A percentile compares a stretch with the other conserved stretches of the same genome.
These are phyloP conservation scores for Gymnobelideus leadbeateri DNA, from an alignment of 2,113 vertebrate genomes.

Conservation along the genomic window DNA sequence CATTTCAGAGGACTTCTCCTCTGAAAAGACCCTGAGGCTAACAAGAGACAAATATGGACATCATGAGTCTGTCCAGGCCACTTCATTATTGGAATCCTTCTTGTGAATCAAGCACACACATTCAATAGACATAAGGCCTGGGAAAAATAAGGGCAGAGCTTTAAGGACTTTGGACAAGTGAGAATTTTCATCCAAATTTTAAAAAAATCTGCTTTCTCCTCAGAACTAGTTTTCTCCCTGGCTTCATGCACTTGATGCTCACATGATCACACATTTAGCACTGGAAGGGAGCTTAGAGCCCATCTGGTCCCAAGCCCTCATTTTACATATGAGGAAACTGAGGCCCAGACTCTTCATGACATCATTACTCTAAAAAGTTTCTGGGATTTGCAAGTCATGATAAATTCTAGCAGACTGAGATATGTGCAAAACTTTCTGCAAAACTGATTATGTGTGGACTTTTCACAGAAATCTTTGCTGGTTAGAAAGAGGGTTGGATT, in stretches of 20 bases:
- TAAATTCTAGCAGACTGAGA: not conserved
- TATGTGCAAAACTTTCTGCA: not conserved
- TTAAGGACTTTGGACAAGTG: not conserved
- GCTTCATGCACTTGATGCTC: no score
- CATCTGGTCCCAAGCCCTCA: not conserved
- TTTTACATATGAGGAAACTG: not conserved
- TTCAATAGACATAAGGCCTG: not conserved
- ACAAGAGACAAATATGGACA: not conserved
- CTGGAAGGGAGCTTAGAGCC: not conserved
- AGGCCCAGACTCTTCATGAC: not conserved
- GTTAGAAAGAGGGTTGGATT: not conserved
- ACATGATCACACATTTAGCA: no score
- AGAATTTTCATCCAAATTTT: not conserved
- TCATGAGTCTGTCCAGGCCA: not conserved
- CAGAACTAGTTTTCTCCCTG: no score
- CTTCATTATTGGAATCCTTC: not conserved
- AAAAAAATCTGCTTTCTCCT: not conserved
- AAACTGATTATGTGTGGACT: not conserved
- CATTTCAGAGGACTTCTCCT: not conserved
- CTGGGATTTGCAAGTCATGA: not conserved
- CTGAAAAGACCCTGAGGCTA: not conserved
- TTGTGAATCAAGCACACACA: not conserved
- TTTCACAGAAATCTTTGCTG: not conserved
- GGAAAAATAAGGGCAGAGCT: not conserved
- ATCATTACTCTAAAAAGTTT: not conserved